A percentile compares a stretch with the other conserved stretches of the same genome.
Conservation (phyloP, 2,888 invertebrate species). For the Phengaris alcon region DNA sequence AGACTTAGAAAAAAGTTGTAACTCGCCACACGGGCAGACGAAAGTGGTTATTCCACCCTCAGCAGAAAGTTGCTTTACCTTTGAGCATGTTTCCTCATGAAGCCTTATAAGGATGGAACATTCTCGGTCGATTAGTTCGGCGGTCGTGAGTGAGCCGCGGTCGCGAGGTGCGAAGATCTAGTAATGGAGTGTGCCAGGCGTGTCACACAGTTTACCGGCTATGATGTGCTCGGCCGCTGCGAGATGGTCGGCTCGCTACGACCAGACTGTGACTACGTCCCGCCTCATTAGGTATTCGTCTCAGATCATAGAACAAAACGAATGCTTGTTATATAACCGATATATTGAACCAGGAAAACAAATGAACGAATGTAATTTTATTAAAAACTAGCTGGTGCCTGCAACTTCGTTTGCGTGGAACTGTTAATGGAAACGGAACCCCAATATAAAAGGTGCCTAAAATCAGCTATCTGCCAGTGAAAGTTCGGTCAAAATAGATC, state of each 20-base stretch:
- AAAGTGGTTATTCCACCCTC: slow-evolving; percentile 70
- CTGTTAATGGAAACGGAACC: too few species aligned
- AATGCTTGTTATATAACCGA: slow-evolving; percentile 1
- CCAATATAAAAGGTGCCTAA: too few species aligned
- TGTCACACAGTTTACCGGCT: slow-evolving; percentile 45
- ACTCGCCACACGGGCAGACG: slow-evolving; percentile 60
- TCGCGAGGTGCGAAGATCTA: slow-evolving; percentile 72
- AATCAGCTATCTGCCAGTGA: too few species aligned
- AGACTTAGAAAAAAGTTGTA: slow-evolving; percentile 72
- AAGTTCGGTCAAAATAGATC: too few species aligned
- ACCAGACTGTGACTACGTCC: slow-evolving; percentile 37
- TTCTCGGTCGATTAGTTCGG: slow-evolving; percentile 73
- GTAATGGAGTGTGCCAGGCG: slow-evolving; percentile 64
- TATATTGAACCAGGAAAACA: not conserved
- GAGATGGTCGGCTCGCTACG: slow-evolving; percentile 47
- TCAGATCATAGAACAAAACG: slow-evolving; percentile 8
- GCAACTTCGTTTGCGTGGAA: too few species aligned
- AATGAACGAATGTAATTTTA: too few species aligned
- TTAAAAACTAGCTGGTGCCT: too few species aligned
- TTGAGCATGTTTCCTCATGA: slow-evolving; percentile 59
- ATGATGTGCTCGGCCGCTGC: slow-evolving; percentile 41
- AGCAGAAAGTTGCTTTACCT: slow-evolving; percentile 75
- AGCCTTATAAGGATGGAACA: slow-evolving; percentile 54
- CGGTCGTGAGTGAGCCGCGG: slow-evolving; percentile 75
- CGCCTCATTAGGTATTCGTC: slow-evolving; percentile 17